Evolutionary conservation across 2,797 vertebrate genomes (phyloP).

Genomic region (Typhlichthys subterraneus): DNA sequence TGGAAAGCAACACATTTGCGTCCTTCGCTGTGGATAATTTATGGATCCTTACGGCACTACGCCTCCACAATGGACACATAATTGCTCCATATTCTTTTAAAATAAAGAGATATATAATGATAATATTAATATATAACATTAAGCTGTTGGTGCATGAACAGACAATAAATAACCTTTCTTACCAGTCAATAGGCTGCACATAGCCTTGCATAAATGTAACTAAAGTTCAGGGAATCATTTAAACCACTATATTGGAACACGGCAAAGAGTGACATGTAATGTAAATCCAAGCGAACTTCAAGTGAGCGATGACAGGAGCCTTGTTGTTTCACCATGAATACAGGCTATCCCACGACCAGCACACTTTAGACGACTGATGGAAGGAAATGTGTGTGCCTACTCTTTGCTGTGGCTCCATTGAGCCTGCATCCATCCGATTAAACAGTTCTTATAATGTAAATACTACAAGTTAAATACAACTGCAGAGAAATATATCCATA

Average conservation of each 20-base stretch:
- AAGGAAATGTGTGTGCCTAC: neutral
- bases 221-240: constrained; percentile 80
- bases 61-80: constrained; percentile 65
- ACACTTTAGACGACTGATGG: constrained; percentile 19
- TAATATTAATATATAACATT: constrained; percentile 56
- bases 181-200: constrained; percentile 73
- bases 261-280: constrained; percentile 30
- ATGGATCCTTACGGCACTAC: constrained; percentile 75
- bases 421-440: constrained; percentile 39
- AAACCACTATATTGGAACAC: constrained; percentile 80
- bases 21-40: constrained; percentile 77
- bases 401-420: constrained; percentile 24
- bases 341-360: constrained; percentile 46
- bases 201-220: constrained; percentile 67
- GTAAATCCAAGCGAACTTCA: constrained; percentile 33
- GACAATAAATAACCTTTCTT: constrained; percentile 53
- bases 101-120: neutral
- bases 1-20: constrained; percentile 72
- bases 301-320: constrained; percentile 51
- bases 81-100: constrained; percentile 20
- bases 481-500: constrained; percentile 53
- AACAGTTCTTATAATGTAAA: constrained; percentile 18
- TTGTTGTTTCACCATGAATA: constrained; percentile 39
- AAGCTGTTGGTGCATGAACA: constrained; percentile 60
- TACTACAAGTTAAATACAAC: constrained; percentile 65